phyloP scores from a whole-genome alignment of 2,113 vertebrate genomes.

The Chrysemys picta region DNA sequence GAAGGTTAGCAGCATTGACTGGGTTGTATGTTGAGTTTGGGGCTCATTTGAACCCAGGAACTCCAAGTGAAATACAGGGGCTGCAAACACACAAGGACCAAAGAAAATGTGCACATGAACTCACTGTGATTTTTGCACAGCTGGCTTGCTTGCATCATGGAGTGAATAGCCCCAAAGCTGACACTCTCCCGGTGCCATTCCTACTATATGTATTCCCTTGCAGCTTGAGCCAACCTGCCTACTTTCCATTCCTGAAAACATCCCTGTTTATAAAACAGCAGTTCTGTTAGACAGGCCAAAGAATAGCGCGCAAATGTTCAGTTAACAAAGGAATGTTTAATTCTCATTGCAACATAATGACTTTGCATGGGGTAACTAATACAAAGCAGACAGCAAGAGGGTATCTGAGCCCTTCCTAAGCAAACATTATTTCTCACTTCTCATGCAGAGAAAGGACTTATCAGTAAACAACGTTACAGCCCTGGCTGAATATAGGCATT shows the following conservation, averaged over 20 bases:
- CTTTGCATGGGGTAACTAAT: background rate
- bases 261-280: no score
- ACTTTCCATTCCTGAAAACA: background rate
- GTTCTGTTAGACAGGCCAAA: background rate
- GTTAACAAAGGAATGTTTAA: background rate
- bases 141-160: background rate
- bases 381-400: background rate
- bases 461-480: background rate
- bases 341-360: background rate
- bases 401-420: background rate
- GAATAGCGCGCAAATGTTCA: background rate
- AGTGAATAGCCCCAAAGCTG: background rate
- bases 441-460: background rate
- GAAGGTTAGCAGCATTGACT: background rate
- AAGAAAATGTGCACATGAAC: background rate
- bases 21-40: background rate
- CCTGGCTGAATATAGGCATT: background rate
- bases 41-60: background rate
- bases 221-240: background rate
- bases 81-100: background rate
- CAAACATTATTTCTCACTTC: background rate
- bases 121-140: background rate
- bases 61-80: background rate
- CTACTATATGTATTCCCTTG: background rate
- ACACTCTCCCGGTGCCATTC: background rate